Evolutionary conservation across 1,140 invertebrate genomes (phyloP).

Genomic region (Tribolium castaneum): DNA sequence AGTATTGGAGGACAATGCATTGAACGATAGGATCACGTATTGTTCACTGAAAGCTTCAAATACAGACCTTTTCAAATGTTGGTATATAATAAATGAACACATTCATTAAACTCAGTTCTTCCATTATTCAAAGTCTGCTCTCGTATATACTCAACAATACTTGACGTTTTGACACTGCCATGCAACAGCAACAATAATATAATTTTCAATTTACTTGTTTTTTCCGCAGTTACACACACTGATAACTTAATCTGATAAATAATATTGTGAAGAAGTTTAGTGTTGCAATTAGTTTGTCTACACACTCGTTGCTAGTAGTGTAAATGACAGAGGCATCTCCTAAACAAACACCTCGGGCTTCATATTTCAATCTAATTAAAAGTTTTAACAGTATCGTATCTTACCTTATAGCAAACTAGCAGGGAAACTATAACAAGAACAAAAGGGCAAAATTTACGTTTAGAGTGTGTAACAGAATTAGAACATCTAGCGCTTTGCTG

Average conservation of each 20-base stretch:
- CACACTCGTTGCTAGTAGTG: not conserved
- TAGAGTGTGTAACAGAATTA: not conserved
- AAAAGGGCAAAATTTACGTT: not conserved
- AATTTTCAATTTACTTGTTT: not conserved
- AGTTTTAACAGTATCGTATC: conserved; percentile 9
- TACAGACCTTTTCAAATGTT: conserved; percentile 41
- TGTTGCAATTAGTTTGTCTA: too few relatives aligned
- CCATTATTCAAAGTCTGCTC: conserved; percentile 41
- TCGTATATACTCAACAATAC: conserved; percentile 36
- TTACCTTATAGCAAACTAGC: not conserved
- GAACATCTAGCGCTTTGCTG: not conserved
- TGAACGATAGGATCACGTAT: conserved; percentile 39
- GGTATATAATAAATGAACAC: conserved; percentile 42
- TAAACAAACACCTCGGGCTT: conserved; percentile 1
- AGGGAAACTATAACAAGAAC: not conserved
- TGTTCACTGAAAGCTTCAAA: conserved; percentile 38
- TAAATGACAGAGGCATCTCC: not conserved
- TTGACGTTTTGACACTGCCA: conserved; percentile 36
- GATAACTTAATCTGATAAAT: too few relatives aligned
- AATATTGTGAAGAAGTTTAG: too few relatives aligned
- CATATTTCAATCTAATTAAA: conserved; percentile 11
- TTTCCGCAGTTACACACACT: too few relatives aligned
- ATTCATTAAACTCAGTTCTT: conserved; percentile 41
- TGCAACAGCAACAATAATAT: not conserved
- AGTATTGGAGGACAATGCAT: conserved; percentile 35